Base-by-base conservation (phyloP, 2,888 invertebrate genomes). In the Patella depressa region DNA sequence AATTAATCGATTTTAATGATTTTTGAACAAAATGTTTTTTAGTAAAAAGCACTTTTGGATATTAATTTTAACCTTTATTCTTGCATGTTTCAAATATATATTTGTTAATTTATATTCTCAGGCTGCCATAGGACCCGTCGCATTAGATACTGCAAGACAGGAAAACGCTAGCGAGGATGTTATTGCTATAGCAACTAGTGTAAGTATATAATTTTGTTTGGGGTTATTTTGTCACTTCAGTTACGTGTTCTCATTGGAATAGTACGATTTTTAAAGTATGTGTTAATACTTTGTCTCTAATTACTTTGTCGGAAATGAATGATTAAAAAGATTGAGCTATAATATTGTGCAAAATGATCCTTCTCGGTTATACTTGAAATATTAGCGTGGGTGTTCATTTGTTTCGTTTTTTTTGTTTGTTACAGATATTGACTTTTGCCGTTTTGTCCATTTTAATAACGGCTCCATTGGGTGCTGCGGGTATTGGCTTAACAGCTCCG, bases 121-220 rank as follows among this genome's bases (percentile, higher is more conserved):
- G 83, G 85, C 90, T 53, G 90, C 90, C 11, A 87, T 90, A 19
- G 90, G 89, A 12, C 85, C 90, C 0, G 75, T 87, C 5, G 90
- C 89, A 9, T 75, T 88, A 29, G 90, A 90, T 73, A 83, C 82
- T 53, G 88, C 87, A 9, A 71, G 79, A 9, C 24, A 59, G 53
- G n/a, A 65, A 11, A 53, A 53, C 17, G 45, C 59, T n/a, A 45
- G 19, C n/a, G 65, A 24, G 4, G 74, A 59, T 19, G 54, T 69
- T 12, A 3, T 74, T 5, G 53, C 12, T 12, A 17, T 74, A n/a
- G 54, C 74, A 19, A 34, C 54, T 45, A 53, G 45, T 19, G 74
- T 74, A 74, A 69, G 70, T 45, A 45, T 45, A 45, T 7, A 45
- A 45, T 45, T 45, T 59, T 19, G 14, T 24, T 9, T 14, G 2